phyloP scores from a whole-genome alignment of 2,888 invertebrate genomes.

The Idaea biselata region DNA sequence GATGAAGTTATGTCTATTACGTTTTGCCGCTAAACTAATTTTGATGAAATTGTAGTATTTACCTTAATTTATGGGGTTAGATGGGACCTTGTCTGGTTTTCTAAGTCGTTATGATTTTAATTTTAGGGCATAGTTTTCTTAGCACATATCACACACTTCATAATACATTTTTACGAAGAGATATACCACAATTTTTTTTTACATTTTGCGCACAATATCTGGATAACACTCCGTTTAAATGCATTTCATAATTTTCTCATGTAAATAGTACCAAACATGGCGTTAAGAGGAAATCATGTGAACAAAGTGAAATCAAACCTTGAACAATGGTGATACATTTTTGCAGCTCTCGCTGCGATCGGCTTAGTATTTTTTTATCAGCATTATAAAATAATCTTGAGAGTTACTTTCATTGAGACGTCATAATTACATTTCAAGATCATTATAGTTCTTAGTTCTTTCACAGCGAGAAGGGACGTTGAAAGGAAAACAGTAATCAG shows the following conservation, averaged over 20 bases:
- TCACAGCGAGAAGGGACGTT: background rate
- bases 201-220: background rate
- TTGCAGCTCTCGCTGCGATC: conserved; percentile 64
- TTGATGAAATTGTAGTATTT: too few relatives aligned
- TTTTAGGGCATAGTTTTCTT: too few relatives aligned
- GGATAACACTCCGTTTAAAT: background rate
- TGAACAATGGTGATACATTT: conserved; percentile 65
- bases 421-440: conserved; percentile 18
- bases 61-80: too few relatives aligned
- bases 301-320: conserved; percentile 68
- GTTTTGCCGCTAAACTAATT: too few relatives aligned
- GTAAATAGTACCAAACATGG: conserved; percentile 27
- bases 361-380: conserved; percentile 39
- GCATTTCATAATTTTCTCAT: conserved; percentile 24
- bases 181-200: too few relatives aligned
- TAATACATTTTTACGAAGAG: too few relatives aligned
- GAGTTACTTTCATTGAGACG: conserved; percentile 40
- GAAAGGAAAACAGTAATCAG: too few relatives aligned
- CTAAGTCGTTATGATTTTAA: too few relatives aligned
- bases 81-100: too few relatives aligned
- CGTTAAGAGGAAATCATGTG: conserved; percentile 59
- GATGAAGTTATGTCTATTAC: too few relatives aligned
- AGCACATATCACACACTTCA: too few relatives aligned
- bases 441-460: background rate
- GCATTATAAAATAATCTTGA: conserved; percentile 35